Base-by-base conservation (phyloP, 2,888 invertebrate genomes). In the Amiota minor region DNA sequence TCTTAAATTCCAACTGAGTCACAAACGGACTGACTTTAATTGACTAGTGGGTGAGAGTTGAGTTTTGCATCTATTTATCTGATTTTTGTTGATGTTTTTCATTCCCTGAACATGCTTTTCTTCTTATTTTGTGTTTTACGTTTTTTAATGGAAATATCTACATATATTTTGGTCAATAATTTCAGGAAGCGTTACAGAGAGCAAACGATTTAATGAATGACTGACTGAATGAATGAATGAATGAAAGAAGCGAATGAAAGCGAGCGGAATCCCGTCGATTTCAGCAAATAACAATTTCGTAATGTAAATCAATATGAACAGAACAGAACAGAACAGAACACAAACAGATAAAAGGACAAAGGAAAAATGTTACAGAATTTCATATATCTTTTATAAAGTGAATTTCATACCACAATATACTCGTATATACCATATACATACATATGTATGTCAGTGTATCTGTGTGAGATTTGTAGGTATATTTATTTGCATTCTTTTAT, bases 251-350 rank as follows among this genome's bases (percentile, higher is more conserved):
- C 12, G 6, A 53, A 35, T 35, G 35, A 35, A 35, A 35, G 35
- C 35, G 6, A 35, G 6, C 6, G 35, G 6, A 6, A 14, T 9
- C 12, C 12, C 6, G 10, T 11, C 16, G 53, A 53, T 16, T 53
- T 53, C 59, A 59, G 65, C 49, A 78, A 84, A 79, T 76, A 83
- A 77, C 77, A 80, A 83, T 81, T 83, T 80, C 78, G 77, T 76
- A 80, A 80, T 86, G 84, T 80, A 81, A 84, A 86, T 81, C 77
- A 65, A 65, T 65, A 49, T 23, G 10, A 62, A 62, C 35, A 35
- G 35, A 35, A 35, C 35, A 2, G 35, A 35, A 35, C 6, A 2
- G 35, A 35, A 35, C 35, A 35, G 23, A 23, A 23, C 62, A 46
- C 62, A 62, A 62, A 62, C 46, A 62, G 62, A 62, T 62, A n/a